Evolutionary conservation across 2,797 vertebrate species (phyloP).

Genomic region (Sarcophilus harrisii): DNA sequence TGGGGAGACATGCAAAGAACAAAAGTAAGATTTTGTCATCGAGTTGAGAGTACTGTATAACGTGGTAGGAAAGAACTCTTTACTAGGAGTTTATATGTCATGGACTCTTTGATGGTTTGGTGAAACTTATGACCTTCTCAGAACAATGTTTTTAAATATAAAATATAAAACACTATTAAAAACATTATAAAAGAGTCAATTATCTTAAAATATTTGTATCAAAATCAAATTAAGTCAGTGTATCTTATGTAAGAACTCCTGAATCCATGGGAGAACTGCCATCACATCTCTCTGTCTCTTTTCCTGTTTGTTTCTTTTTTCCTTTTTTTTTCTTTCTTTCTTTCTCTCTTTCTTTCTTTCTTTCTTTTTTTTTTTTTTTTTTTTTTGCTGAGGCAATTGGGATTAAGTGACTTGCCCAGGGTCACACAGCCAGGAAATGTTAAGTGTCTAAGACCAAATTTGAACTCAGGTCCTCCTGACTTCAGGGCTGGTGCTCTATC

Average conservation of each 20-base stretch:
- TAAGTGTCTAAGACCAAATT: no score
- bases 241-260: not conserved
- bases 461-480: no score
- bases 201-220: not conserved
- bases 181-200: not conserved
- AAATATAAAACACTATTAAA: not conserved
- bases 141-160: not conserved
- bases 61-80: not conserved
- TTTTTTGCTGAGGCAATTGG: no score
- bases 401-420: no score
- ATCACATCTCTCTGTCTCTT: not conserved
- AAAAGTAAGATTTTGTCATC: not conserved
- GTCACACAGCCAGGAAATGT: no score
- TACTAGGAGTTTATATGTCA: not conserved
- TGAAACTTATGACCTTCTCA: not conserved
- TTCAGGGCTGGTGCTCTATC: no score
- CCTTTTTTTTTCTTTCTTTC: no score
- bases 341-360: no score
- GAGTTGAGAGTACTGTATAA: not conserved
- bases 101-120: not conserved
- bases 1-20: not conserved
- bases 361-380: no score
- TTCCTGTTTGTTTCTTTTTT: no score
- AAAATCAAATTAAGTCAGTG: not conserved
- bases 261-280: not conserved